These are phyloP conservation scores for Tragelaphus buxtoni DNA, from an alignment of 2,113 vertebrate species.

Conservation along the genomic window DNA sequence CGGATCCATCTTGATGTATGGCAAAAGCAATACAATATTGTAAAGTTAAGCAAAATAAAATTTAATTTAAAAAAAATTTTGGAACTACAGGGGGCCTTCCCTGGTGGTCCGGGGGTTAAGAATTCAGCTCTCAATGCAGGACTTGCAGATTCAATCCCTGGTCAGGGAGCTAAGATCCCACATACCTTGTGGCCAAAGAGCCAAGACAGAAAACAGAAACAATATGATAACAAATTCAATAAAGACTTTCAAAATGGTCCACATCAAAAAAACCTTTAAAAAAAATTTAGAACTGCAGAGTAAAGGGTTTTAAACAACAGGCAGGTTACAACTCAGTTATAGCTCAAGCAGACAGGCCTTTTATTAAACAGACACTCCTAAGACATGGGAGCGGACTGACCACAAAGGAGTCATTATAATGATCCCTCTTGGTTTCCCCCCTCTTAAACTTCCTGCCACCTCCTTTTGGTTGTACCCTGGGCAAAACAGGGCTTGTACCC, in stretches of 20 bases:
- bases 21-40: too few species aligned
- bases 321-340: not conserved
- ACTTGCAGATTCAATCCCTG: not conserved
- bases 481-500: not conserved
- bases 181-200: not conserved
- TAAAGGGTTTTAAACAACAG: not conserved
- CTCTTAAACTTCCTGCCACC: not conserved
- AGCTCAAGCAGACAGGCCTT: not conserved
- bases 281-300: not conserved
- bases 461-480: not conserved
- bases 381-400: not conserved
- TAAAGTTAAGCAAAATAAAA: too few species aligned
- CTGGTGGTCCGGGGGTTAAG: rapidly evolving
- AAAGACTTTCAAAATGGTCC: not conserved
- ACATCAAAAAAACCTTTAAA: not conserved
- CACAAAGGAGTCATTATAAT: not conserved
- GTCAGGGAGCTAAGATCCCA: not conserved
- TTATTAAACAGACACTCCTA: not conserved
- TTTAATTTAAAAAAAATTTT: not conserved
- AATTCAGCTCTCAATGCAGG: not conserved
- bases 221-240: not conserved
- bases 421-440: not conserved
- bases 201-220: not conserved
- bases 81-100: not conserved
- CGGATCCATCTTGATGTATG: too few species aligned